Evolutionary conservation across 2,113 vertebrate species (phyloP).

Genomic region (Nestor notabilis): DNA sequence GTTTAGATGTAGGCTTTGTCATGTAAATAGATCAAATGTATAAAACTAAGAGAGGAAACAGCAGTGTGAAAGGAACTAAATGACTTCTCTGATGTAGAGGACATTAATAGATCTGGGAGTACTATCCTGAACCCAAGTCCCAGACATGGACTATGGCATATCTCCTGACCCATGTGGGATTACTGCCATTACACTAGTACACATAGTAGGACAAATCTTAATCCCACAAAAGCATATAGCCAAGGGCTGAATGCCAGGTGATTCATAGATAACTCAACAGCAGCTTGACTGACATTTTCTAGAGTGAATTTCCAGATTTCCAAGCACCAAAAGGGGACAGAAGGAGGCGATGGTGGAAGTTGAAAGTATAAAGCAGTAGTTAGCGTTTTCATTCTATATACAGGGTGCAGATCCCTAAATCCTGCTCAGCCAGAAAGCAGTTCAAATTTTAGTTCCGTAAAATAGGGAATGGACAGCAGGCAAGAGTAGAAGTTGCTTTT

Average conservation of each 20-base stretch:
- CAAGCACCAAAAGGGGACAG: neutral
- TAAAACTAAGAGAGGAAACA: neutral
- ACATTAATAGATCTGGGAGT: neutral
- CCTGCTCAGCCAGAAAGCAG: neutral
- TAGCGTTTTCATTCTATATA: neutral
- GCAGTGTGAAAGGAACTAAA: neutral
- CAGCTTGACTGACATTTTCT: neutral
- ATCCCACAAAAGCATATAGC: neutral
- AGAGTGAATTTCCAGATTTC: neutral
- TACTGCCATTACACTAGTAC: neutral
- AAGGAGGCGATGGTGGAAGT: fast-evolving
- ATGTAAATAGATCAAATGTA: neutral
- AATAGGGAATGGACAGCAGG: neutral
- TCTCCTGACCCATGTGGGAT: neutral
- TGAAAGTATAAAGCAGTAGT: neutral
- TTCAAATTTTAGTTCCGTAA: neutral
- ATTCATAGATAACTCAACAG: neutral
- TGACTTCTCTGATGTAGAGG: neutral
- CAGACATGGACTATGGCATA: neutral
- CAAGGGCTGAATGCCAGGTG: neutral
- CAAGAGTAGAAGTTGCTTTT: neutral
- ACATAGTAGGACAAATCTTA: neutral
- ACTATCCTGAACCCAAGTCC: neutral
- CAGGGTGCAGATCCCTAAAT: neutral
- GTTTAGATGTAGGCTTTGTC: neutral